Percentiles rank a stretch among this genome's conserved stretches.
Evolutionary conservation across 2,113 vertebrate genomes (phyloP).

Genomic region (Ellobius talpinus): DNA sequence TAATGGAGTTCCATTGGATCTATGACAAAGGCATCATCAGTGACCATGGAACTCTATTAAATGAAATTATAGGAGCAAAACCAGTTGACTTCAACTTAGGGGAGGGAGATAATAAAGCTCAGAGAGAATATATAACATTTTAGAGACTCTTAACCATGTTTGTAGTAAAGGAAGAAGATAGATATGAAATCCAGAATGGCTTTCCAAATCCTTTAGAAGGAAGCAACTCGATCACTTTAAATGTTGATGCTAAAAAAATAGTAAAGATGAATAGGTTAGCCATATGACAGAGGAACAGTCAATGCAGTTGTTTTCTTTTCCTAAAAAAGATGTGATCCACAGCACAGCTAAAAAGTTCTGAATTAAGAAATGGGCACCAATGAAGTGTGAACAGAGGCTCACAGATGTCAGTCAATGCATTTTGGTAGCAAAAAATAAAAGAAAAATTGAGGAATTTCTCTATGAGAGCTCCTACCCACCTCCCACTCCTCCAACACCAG

Average conservation of each 20-base stretch:
- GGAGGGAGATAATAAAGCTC: background rate
- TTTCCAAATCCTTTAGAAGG: background rate
- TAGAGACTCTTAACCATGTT: background rate
- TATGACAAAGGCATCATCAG: background rate
- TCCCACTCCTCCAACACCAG: background rate
- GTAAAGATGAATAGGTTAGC: background rate
- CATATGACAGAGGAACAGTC: background rate
- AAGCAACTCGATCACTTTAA: background rate
- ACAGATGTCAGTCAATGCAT: background rate
- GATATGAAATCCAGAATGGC: background rate
- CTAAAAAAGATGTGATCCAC: background rate
- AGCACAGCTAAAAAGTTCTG: background rate
- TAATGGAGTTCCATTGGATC: background rate
- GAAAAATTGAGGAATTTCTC: background rate
- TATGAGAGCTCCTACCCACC: background rate
- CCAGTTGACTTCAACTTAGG: background rate
- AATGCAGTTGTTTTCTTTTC: background rate
- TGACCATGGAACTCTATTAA: background rate
- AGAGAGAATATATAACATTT: background rate
- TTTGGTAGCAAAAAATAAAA: background rate
- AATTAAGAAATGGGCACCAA: background rate
- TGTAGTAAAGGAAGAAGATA: background rate
- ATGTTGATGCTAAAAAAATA: background rate
- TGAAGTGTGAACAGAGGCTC: background rate
- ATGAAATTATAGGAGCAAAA: background rate